A percentile compares a stretch with the other conserved stretches of the same genome.
Evolutionary conservation across 2,113 vertebrate species (phyloP).

Genomic region (Thryonomys swinderianus): DNA sequence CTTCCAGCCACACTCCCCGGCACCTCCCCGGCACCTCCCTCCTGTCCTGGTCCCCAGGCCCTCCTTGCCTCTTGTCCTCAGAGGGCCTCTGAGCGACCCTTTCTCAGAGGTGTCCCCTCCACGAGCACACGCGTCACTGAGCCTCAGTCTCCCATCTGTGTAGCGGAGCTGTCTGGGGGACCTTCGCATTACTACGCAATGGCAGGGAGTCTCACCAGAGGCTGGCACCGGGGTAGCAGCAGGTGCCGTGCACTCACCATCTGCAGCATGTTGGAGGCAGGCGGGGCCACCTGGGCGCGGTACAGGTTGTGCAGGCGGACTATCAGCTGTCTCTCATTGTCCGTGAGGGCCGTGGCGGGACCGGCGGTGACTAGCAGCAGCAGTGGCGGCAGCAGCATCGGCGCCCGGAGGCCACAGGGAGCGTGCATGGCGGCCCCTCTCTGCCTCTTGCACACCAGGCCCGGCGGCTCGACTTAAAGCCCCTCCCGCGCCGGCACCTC

Average conservation of each 20-base stretch:
- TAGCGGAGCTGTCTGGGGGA: not conserved
- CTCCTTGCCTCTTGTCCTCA: not conserved
- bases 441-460: constrained; percentile 78
- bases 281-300: constrained; percentile 82
- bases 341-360: constrained; percentile 76
- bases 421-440: constrained; percentile 83
- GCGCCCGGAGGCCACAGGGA: constrained; percentile 69
- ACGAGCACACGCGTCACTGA: not conserved
- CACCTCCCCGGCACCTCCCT: not conserved
- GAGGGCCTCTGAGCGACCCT: not conserved
- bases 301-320: constrained; percentile 86
- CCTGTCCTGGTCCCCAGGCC: not conserved
- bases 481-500: constrained; percentile 87
- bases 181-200: too few relatives aligned
- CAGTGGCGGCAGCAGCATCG: constrained; percentile 79
- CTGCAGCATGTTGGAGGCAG: constrained; percentile 85
- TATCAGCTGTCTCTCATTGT: constrained; percentile 81
- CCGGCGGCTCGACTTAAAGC: constrained; percentile 86
- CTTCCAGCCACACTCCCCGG: not conserved
- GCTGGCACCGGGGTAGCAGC: accelerated
- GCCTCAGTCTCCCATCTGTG: not conserved
- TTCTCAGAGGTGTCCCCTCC: not conserved
- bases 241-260: constrained; percentile 83
- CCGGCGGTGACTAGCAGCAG: constrained; percentile 73
- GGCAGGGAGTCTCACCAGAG: not conserved